Percentiles rank a stretch among this genome's conserved stretches.
phyloP scores from a whole-genome alignment of 2,113 vertebrate species.

The Desmodus rotundus region DNA sequence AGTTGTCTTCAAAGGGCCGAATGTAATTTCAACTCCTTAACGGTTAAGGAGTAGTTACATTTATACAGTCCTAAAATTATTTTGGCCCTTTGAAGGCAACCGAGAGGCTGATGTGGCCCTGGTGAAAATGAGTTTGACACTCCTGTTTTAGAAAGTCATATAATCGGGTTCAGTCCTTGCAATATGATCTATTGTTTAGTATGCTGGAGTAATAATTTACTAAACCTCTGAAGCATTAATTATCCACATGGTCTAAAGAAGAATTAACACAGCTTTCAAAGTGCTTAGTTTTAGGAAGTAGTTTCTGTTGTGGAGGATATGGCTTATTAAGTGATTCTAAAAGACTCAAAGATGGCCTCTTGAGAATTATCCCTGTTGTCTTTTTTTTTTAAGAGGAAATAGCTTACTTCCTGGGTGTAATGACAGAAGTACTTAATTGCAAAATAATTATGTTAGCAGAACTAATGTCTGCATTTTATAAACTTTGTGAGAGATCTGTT shows the following conservation, averaged over 20 bases:
- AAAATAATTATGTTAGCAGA: not conserved
- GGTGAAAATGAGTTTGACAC: too few species aligned
- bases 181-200: not conserved
- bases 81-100: too few species aligned
- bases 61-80: too few species aligned
- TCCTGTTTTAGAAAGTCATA: not conserved
- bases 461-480: not conserved
- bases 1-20: too few species aligned
- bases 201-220: not conserved
- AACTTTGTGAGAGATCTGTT: not conserved
- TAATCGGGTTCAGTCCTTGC: not conserved
- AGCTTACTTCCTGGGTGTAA: not conserved
- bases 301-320: not conserved
- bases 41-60: too few species aligned
- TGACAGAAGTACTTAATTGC: not conserved
- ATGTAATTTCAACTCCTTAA: too few species aligned
- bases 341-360: not conserved
- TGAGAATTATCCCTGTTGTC: not conserved
- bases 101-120: too few species aligned
- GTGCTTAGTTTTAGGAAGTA: not conserved
- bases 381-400: not conserved
- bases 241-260: not conserved
- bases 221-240: constrained; percentile 34
- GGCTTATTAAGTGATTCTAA: not conserved
- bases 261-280: not conserved